Conservation (phyloP, 1,140 invertebrate genomes). For the Papilio dardanus region DNA sequence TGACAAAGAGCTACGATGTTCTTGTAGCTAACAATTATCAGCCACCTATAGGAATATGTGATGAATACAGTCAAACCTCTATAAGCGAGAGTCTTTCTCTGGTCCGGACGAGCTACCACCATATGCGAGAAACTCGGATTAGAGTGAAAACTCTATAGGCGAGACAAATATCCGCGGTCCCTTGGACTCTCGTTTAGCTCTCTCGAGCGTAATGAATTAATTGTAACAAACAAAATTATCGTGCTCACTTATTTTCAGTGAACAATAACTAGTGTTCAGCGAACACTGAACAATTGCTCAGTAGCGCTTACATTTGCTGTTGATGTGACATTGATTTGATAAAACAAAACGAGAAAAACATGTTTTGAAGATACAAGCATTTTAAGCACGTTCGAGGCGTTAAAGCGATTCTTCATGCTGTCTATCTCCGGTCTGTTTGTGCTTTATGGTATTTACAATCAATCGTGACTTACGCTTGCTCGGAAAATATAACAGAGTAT, state of each 20-base stretch:
- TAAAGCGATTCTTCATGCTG: conserved; percentile 48
- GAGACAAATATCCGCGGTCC: too few species aligned
- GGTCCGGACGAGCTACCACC: too few species aligned
- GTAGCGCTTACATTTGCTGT: background rate
- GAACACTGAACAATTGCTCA: background rate
- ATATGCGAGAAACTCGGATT: too few species aligned
- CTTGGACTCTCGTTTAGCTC: too few species aligned
- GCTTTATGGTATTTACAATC: conserved; percentile 22
- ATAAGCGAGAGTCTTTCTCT: too few species aligned
- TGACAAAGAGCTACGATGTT: too few species aligned
- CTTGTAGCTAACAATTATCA: background rate
- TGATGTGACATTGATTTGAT: conserved; percentile 10
- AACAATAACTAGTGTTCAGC: background rate
- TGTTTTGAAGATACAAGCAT: conserved; percentile 38
- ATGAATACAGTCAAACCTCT: too few species aligned
- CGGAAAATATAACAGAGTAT: conserved; percentile 23
- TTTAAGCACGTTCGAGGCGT: conserved; percentile 40
- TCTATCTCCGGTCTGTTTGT: conserved; percentile 45
- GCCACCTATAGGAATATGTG: too few species aligned
- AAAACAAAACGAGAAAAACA: conserved; percentile 36
- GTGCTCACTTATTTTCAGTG: background rate
- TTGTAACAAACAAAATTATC: conserved; percentile 1
- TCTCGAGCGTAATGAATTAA: too few species aligned
- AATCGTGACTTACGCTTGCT: background rate
- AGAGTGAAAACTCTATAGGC: too few species aligned